Evolutionary conservation across 2,888 invertebrate species (phyloP).

Genomic region (Drosophila diplacantha): DNA sequence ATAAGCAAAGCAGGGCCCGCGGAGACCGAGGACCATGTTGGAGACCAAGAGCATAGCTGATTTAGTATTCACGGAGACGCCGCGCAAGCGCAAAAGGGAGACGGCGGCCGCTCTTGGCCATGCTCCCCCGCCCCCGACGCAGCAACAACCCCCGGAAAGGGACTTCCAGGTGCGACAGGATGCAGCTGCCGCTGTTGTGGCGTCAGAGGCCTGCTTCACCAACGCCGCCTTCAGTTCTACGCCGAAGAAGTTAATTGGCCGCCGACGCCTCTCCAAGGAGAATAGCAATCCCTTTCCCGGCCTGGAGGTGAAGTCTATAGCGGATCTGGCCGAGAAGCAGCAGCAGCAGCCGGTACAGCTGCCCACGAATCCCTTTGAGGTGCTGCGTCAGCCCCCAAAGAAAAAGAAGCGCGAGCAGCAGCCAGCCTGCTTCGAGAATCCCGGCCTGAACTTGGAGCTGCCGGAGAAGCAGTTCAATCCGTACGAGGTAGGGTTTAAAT

Average conservation of each 20-base stretch:
- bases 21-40: constrained; percentile 39
- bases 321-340: constrained; percentile 56
- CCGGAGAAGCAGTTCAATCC: constrained; percentile 77
- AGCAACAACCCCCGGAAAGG: constrained; percentile 49
- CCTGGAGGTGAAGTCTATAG: constrained; percentile 75
- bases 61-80: constrained; percentile 59
- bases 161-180: constrained; percentile 25
- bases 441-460: constrained; percentile 75
- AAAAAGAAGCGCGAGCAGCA: constrained; percentile 74
- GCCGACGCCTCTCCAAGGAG: constrained; percentile 58
- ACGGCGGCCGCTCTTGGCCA: constrained; percentile 36
- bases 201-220: constrained; percentile 67
- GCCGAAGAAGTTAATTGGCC: constrained; percentile 70
- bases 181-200: constrained; percentile 45
- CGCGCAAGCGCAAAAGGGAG: constrained; percentile 76
- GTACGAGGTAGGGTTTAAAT: constrained; percentile 72
- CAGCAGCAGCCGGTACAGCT: constrained; percentile 21
- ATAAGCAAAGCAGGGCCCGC: background rate
- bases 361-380: constrained; percentile 75
- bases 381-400: constrained; percentile 76
- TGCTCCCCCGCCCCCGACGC: constrained; percentile 28
- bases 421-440: constrained; percentile 75
- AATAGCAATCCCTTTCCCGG: constrained; percentile 57
- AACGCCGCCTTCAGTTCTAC: constrained; percentile 77
- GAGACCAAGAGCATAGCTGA: constrained; percentile 65